Percentiles rank a stretch among this genome's conserved stretches.
These are phyloP conservation scores for Drosophila gaucha DNA, from an alignment of 2,888 invertebrate species.

Conservation along the genomic window DNA sequence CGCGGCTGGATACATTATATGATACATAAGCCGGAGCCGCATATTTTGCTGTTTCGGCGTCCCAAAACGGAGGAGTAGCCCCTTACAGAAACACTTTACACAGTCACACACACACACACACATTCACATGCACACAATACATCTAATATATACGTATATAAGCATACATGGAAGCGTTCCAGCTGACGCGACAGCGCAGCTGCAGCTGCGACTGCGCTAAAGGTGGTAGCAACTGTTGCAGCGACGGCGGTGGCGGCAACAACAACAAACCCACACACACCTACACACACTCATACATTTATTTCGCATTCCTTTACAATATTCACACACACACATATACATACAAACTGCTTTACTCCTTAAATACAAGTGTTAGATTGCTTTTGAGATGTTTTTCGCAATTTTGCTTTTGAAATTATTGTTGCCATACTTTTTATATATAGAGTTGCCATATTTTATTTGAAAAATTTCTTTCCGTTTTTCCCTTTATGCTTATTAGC, in stretches of 20 bases:
- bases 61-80: slow-evolving; percentile 86
- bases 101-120: slow-evolving; percentile 18
- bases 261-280: slow-evolving; percentile 12
- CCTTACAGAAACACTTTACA: slow-evolving; percentile 12
- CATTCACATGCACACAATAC: slow-evolving; percentile 19
- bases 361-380: slow-evolving; percentile 4
- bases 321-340: background rate
- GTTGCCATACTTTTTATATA: slow-evolving; percentile 40
- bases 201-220: slow-evolving; percentile 50
- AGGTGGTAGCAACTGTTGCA: slow-evolving; percentile 64
- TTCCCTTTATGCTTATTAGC: slow-evolving; percentile 4
- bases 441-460: slow-evolving; percentile 6
- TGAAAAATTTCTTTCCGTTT: background rate
- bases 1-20: slow-evolving; percentile 99
- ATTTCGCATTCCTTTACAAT: slow-evolving; percentile 12
- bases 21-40: slow-evolving; percentile 97
- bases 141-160: slow-evolving; percentile 18
- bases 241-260: slow-evolving; percentile 14
- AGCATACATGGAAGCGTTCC: slow-evolving; percentile 22
- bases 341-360: background rate
- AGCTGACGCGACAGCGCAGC: slow-evolving; percentile 63
- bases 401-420: background rate
- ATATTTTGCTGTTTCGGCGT: slow-evolving; percentile 93
- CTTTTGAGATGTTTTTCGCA: background rate
- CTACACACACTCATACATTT: slow-evolving; percentile 1